phyloP scores from a whole-genome alignment of 2,888 invertebrate species.

The Rhorus exstirpatorius region DNA sequence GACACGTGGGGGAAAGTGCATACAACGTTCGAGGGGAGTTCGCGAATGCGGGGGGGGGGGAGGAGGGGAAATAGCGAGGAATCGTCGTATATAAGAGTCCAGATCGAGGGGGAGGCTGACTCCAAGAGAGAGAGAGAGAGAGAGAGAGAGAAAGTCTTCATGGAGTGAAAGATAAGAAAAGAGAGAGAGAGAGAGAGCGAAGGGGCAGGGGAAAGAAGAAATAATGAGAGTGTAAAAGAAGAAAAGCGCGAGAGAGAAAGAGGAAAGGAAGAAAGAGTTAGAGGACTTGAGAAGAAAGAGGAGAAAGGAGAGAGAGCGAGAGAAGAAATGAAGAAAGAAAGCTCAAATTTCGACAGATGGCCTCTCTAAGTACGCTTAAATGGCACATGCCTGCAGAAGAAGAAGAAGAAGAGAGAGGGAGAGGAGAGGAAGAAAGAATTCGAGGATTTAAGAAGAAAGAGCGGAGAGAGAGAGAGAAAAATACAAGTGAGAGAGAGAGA shows the following conservation, averaged over 20 bases:
- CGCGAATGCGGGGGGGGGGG: background rate
- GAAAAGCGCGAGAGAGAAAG: background rate
- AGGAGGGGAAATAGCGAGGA: background rate
- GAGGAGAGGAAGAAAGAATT: background rate
- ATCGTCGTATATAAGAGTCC: background rate
- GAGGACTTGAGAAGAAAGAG: slow-evolving; percentile 46
- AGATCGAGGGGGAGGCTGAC: slow-evolving; percentile 4
- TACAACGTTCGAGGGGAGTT: background rate
- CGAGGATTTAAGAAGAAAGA: slow-evolving; percentile 49
- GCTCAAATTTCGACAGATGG: too few relatives aligned
- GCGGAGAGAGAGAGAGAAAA: slow-evolving; percentile 11
- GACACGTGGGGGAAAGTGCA: too few relatives aligned
- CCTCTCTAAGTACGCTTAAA: too few relatives aligned
- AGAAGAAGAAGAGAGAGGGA: background rate
- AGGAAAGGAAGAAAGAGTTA: slow-evolving; percentile 1
- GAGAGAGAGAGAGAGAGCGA: background rate
- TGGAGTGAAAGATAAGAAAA: background rate
- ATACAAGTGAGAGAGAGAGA: slow-evolving; percentile 14
- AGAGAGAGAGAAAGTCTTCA: slow-evolving; percentile 4
- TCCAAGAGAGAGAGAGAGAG: background rate
- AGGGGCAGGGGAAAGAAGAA: background rate
- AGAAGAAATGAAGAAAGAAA: slow-evolving; percentile 44
- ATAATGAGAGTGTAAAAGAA: background rate
- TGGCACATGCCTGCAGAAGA: too few relatives aligned
- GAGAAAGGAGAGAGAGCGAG: slow-evolving; percentile 30